Conservation (phyloP, 2,888 invertebrate species). For the Zhuqinia jingwanae region DNA sequence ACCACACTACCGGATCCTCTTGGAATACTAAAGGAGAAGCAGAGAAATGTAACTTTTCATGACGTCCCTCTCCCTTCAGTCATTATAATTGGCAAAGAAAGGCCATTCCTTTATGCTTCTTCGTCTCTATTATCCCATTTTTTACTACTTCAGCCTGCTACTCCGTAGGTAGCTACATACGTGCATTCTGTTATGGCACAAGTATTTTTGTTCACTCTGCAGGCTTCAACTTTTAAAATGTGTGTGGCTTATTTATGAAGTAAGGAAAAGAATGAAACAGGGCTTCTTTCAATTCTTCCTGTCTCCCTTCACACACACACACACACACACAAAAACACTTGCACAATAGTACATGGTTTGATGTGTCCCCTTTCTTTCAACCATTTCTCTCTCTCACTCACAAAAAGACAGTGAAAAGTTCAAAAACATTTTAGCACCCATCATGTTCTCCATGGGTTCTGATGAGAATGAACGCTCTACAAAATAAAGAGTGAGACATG, state of each 20-base stretch:
- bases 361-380: neutral
- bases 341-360: conserved; percentile 37
- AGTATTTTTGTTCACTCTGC: neutral
- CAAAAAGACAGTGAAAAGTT: conserved; percentile 59
- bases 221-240: conserved; percentile 13
- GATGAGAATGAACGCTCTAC: conserved; percentile 44
- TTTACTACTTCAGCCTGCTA: conserved; percentile 21
- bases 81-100: conserved; percentile 55
- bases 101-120: conserved; percentile 46
- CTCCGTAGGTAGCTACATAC: neutral
- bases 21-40: conserved; percentile 36
- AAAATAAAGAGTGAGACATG: conserved; percentile 38
- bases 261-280: conserved; percentile 10
- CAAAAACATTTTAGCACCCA: conserved; percentile 68
- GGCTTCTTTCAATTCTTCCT: conserved; percentile 30
- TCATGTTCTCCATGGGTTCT: conserved; percentile 51
- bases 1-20: conserved; percentile 30
- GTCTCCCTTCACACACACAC: too few species aligned
- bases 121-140: conserved; percentile 46
- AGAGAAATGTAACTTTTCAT: conserved; percentile 44
- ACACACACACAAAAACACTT: conserved; percentile 22
- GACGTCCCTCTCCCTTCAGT: conserved; percentile 48
- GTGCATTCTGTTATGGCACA: neutral
- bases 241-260: conserved; percentile 22
- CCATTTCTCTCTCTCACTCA: conserved; percentile 14